Evolutionary conservation across 2,113 vertebrate species (phyloP).

Genomic region (Oreochromis spilurus): DNA sequence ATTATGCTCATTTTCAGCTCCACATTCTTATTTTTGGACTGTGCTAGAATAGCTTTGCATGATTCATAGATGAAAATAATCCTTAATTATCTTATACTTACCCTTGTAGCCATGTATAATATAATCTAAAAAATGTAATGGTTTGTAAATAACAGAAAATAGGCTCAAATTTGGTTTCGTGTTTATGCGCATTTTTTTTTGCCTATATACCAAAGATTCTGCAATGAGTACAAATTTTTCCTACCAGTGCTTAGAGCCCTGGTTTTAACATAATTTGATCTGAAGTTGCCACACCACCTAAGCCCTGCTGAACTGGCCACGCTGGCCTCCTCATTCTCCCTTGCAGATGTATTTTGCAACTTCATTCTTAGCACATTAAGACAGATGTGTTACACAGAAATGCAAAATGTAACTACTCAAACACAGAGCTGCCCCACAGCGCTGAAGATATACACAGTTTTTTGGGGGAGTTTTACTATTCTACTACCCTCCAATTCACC

Average conservation of each 20-base stretch:
- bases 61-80: neutral
- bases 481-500: conserved; percentile 33
- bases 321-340: neutral
- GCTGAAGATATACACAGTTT: neutral
- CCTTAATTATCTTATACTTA: neutral
- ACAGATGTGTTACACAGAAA: neutral
- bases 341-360: neutral
- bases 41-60: neutral
- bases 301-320: neutral
- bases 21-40: neutral
- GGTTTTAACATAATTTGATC: neutral
- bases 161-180: neutral
- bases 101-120: neutral
- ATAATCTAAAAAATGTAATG: neutral
- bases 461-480: conserved; percentile 10
- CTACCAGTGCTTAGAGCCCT: neutral
- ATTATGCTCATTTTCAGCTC: neutral
- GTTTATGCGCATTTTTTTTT: neutral
- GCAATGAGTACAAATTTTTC: neutral
- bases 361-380: neutral
- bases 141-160: neutral
- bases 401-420: neutral
- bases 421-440: neutral
- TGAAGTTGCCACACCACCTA: neutral
- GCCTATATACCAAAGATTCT: neutral